Conservation (phyloP, 2,113 vertebrate genomes). For the Apus apus region DNA sequence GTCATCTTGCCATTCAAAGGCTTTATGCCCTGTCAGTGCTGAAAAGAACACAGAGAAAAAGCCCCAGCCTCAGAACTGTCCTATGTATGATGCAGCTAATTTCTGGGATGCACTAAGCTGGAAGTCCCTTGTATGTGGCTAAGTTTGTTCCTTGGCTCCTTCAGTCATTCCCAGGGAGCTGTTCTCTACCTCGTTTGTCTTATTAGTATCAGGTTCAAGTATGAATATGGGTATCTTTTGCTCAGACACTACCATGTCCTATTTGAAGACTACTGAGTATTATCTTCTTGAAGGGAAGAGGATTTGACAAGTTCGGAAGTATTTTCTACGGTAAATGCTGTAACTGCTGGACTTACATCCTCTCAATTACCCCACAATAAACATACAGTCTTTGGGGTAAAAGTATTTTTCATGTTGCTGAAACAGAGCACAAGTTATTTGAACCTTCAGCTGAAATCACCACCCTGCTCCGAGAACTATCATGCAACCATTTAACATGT, state of each 20-base stretch:
- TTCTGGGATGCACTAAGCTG: constrained; percentile 46
- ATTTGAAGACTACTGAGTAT: neutral
- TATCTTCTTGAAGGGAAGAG: neutral
- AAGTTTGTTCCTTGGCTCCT: neutral
- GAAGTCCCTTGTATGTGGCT: neutral
- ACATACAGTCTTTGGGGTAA: neutral
- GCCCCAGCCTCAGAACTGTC: constrained; percentile 32
- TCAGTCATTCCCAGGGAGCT: neutral
- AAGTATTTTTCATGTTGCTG: neutral
- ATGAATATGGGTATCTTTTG: neutral
- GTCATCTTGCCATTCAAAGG: neutral
- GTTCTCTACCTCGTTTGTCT: neutral
- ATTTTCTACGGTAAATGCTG: neutral
- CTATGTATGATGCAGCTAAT: neutral
- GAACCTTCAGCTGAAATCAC: neutral
- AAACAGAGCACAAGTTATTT: neutral
- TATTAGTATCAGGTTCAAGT: neutral
- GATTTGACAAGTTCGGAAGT: neutral
- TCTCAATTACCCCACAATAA: neutral
- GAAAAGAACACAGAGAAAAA: constrained; percentile 48
- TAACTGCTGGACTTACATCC: neutral
- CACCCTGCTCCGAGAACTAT: neutral
- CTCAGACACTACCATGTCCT: neutral
- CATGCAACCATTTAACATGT: fast-evolving
- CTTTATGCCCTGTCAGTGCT: neutral